Evolutionary conservation across 2,113 vertebrate genomes (phyloP).

Genomic region (Cyprinodon brontotheroides): DNA sequence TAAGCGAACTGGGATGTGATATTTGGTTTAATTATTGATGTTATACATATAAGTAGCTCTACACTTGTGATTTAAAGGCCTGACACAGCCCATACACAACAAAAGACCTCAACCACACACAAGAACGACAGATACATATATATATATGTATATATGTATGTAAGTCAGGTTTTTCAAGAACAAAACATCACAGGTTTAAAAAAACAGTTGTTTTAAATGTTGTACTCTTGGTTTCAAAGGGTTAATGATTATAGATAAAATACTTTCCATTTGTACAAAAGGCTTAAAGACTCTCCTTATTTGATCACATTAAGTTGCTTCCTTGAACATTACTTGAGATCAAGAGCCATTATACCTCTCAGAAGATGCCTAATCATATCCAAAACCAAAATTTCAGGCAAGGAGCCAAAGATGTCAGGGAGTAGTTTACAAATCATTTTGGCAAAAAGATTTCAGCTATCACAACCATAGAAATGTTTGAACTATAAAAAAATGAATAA

Average conservation of each 20-base stretch:
- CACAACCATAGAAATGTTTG: not conserved
- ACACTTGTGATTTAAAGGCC: too few species aligned
- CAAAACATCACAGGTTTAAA: too few species aligned
- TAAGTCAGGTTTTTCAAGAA: too few species aligned
- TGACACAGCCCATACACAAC: too few species aligned
- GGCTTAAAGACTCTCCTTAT: slow-evolving; percentile 46
- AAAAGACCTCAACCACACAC: not conserved
- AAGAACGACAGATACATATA: not conserved
- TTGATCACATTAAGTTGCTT: slow-evolving; percentile 33
- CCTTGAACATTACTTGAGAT: slow-evolving; percentile 43
- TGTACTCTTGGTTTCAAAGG: too few species aligned
- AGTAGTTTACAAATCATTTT: slow-evolving; percentile 36
- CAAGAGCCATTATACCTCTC: slow-evolving; percentile 62
- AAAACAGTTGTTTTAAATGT: too few species aligned
- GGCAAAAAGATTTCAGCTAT: slow-evolving; percentile 2
- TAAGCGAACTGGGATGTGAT: too few species aligned
- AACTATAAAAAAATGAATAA: not conserved
- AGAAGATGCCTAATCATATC: slow-evolving; percentile 60
- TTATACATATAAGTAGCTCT: too few species aligned
- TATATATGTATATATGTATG: not conserved
- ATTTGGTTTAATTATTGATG: too few species aligned
- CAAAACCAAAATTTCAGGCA: slow-evolving; percentile 48
- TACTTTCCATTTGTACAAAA: slow-evolving; percentile 44
- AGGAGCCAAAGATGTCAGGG: slow-evolving; percentile 34
- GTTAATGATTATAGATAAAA: not conserved